Evolutionary conservation across 2,888 invertebrate genomes (phyloP).

Genomic region (Parnassius orleans): DNA sequence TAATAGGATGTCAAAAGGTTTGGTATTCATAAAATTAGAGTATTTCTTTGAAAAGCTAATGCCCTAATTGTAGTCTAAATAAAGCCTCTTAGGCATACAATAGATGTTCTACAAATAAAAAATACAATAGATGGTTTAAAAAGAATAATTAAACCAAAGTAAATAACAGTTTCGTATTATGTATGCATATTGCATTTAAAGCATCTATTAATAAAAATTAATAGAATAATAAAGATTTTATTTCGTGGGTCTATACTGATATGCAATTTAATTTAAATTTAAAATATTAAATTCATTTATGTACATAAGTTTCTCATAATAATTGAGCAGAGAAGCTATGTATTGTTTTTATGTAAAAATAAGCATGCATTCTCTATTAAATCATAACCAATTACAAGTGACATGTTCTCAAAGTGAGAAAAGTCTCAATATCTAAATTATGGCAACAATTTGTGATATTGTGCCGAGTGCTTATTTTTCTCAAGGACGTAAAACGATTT

Average conservation of each 20-base stretch:
- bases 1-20: neutral
- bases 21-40: too few relatives aligned
- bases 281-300: neutral
- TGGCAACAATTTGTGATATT: conserved; percentile 88
- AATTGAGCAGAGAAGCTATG: conserved; percentile 16
- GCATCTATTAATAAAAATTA: too few relatives aligned
- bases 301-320: conserved; percentile 16
- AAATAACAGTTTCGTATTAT: too few relatives aligned
- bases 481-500: conserved; percentile 92
- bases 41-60: conserved; percentile 1
- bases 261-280: too few relatives aligned
- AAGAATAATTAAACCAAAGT: too few relatives aligned
- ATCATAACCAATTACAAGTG: conserved; percentile 1
- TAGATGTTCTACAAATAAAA: neutral
- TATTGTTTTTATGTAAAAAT: conserved; percentile 9
- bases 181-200: too few relatives aligned
- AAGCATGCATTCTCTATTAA: conserved; percentile 7
- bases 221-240: too few relatives aligned
- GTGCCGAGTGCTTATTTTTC: conserved; percentile 87
- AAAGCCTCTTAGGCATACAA: conserved; percentile 4
- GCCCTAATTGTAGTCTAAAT: conserved; percentile 5
- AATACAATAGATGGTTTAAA: neutral
- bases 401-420: neutral
- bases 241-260: too few relatives aligned
- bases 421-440: conserved; percentile 57